Evolutionary conservation across 2,113 vertebrate species (phyloP).

Genomic region (Solea solea): DNA sequence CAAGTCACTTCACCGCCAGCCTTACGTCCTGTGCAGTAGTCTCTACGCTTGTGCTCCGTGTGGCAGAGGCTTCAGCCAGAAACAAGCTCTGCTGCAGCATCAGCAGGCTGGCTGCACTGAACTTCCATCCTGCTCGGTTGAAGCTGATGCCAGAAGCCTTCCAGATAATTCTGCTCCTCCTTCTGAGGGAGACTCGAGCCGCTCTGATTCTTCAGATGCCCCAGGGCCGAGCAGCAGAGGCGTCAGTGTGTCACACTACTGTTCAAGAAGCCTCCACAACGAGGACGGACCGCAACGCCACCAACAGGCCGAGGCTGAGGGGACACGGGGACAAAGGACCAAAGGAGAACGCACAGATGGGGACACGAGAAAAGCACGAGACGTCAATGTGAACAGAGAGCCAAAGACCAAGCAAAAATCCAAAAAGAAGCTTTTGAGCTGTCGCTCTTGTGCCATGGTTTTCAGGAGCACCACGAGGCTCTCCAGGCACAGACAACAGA

Average conservation of each 20-base stretch:
- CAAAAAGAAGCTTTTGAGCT: constrained; percentile 54
- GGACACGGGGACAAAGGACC: constrained; percentile 5
- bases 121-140: constrained; percentile 1
- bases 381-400: neutral
- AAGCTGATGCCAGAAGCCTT: constrained; percentile 26
- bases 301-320: constrained; percentile 18
- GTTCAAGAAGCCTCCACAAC: constrained; percentile 54
- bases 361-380: neutral
- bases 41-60: constrained; percentile 74
- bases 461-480: constrained; percentile 71
- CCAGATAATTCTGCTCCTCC: constrained; percentile 28
- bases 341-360: neutral
- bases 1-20: constrained; percentile 36
- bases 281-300: constrained; percentile 60
- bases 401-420: constrained; percentile 4
- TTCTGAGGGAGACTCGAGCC: constrained; percentile 43
- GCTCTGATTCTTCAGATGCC: constrained; percentile 46
- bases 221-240: constrained; percentile 20
- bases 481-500: constrained; percentile 74
- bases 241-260: constrained; percentile 45
- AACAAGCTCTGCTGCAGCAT: constrained; percentile 76
- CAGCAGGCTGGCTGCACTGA: constrained; percentile 74
- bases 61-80: constrained; percentile 75
- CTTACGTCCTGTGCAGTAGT: constrained; percentile 53
- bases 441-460: constrained; percentile 77